A percentile compares a stretch with the other conserved stretches of the same genome.
These are phyloP conservation scores for Tauraco erythrolophus DNA, from an alignment of 2,113 vertebrate genomes.

Conservation along the genomic window DNA sequence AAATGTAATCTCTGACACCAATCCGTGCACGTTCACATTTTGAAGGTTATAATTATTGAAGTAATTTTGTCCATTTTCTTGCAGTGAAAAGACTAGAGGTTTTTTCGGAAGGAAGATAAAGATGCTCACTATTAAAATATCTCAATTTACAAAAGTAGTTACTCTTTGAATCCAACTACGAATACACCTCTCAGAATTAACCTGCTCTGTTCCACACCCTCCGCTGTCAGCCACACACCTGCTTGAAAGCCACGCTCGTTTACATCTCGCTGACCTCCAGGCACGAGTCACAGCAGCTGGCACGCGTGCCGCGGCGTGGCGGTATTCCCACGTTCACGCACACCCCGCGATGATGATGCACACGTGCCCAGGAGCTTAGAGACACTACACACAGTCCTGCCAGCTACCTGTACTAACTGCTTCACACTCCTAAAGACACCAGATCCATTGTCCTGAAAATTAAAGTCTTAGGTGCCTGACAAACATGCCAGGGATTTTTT, in stretches of 20 bases:
- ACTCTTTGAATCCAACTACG: background rate
- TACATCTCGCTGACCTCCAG: background rate
- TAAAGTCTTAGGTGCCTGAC: background rate
- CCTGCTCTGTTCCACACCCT: background rate
- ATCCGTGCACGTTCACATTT: rapidly evolving
- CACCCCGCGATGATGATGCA: rapidly evolving
- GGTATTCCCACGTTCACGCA: background rate
- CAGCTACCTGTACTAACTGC: background rate
- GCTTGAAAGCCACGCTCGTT: background rate
- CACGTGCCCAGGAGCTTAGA: background rate
- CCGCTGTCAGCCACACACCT: background rate
- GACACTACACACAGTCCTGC: background rate
- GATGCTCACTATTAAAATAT: background rate
- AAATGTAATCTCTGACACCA: background rate
- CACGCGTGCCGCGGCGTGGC: rapidly evolving
- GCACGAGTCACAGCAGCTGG: background rate
- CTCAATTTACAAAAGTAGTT: background rate
- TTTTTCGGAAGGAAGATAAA: background rate
- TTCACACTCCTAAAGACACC: background rate
- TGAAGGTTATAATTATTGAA: background rate
- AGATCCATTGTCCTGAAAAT: rapidly evolving
- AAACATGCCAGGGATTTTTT: background rate
- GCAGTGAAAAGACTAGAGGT: background rate
- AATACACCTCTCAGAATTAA: background rate
- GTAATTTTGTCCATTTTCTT: background rate